Evolutionary conservation across 2,797 vertebrate species (phyloP).

Genomic region (Hippoglossus hippoglossus): DNA sequence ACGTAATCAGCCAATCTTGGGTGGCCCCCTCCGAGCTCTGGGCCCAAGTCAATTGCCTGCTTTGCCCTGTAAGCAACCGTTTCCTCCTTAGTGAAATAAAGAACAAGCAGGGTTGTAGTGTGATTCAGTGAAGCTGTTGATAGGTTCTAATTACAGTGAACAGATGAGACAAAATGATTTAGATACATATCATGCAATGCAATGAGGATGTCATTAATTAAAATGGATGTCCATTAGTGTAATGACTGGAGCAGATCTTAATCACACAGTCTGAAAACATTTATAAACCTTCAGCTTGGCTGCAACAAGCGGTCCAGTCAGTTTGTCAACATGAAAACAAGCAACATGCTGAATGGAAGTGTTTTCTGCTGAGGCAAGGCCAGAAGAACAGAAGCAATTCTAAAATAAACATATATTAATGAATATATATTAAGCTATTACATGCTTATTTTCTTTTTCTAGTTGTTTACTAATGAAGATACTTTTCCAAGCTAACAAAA

Average conservation of each 20-base stretch:
- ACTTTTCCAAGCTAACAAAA: conserved; percentile 22
- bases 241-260: conserved; percentile 78
- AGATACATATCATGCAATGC: conserved; percentile 82
- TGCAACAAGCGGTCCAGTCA: conserved; percentile 63
- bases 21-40: too few relatives aligned
- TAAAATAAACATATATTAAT: conserved; percentile 11
- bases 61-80: not conserved
- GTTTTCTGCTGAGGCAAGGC: conserved; percentile 32
- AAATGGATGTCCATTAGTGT: conserved; percentile 82
- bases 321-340: conserved; percentile 63
- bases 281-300: conserved; percentile 68
- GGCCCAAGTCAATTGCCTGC: too few relatives aligned
- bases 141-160: conserved; percentile 75
- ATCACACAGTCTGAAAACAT: conserved; percentile 74
- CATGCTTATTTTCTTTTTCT: conserved; percentile 22
- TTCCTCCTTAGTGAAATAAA: not conserved
- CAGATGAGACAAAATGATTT: conserved; percentile 78
- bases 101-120: conserved; percentile 48
- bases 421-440: conserved; percentile 12
- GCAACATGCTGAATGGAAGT: conserved; percentile 12
- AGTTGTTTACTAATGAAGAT: conserved; percentile 40
- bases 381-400: conserved; percentile 19
- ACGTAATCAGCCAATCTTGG: too few relatives aligned
- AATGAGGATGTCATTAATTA: conserved; percentile 85
- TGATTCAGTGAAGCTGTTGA: conserved; percentile 61